Base-by-base conservation (phyloP, 2,113 vertebrate species). In the Tupaia chinensis region DNA sequence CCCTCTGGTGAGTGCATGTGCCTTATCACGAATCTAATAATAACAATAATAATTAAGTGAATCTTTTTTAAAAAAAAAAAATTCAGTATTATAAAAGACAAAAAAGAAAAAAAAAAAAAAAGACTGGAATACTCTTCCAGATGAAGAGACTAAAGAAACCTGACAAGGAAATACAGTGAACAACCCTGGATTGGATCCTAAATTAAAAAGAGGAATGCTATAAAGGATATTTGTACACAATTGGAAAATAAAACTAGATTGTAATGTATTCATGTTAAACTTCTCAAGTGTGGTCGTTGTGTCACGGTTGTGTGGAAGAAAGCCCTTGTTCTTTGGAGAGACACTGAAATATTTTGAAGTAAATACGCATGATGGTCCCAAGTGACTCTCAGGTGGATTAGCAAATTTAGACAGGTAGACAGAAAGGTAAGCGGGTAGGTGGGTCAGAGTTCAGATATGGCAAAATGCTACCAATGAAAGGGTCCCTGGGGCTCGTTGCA, bases 331-430 rank as follows among this genome's bases (percentile, higher is more conserved):
- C 85, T 94, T 91, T 63, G 17, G 84, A 94, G 63, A 84, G 81
- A 87, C 70, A 25, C 27, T 72, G 73, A 97, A 95, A 87, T 77
- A 84, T 80, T 69, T 90, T 77, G 69, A 25, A 95, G 68, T 70
- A 92, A 89, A 74, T 69, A n/a, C 63, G 90, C 13, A 78, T 10
- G 61, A 25, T 53, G 23, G 56, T 97, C 91, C 53, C 79, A 83
- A 94, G 78, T 72, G 87, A 89, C 93, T 94, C 78, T 91, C 69
- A 93, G 66, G 86, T 54, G 29, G 54, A 93, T 89, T 95, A 70
- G 34, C n/a, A 70, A 90, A 84, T 87, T 87, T 60, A 82, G 77
- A 7, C 12, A 61, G 72, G 54, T 63, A 66, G 53, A 54, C 44
- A 25, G 53, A 54, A 44, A 25, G 34, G 73, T 19, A 78, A 68